phyloP scores from a whole-genome alignment of 2,888 invertebrate species.

The Hyles lineata region DNA sequence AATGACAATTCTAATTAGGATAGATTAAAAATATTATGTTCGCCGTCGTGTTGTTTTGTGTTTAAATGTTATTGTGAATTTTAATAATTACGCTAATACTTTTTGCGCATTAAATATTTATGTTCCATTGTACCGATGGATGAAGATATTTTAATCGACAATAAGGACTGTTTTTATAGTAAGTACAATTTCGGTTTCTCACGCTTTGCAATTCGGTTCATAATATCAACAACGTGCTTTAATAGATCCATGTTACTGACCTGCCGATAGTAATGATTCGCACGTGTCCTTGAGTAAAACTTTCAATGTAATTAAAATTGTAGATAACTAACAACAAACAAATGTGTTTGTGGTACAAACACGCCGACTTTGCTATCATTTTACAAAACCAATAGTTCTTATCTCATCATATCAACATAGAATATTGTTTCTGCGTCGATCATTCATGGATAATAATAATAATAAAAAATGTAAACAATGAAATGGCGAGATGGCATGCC shows the following conservation, averaged over 20 bases:
- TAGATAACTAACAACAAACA: conserved; percentile 31
- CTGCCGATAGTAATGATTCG: conserved; percentile 50
- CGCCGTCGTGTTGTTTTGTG: conserved; percentile 5
- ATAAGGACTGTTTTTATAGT: conserved; percentile 74
- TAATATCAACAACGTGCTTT: conserved; percentile 56
- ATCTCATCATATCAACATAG: not conserved
- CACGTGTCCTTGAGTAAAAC: conserved; percentile 59
- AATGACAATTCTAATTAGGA: not conserved
- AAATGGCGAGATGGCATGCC: too few relatives aligned
- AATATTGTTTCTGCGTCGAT: not conserved
- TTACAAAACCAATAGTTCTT: conserved; percentile 9
- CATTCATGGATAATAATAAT: not conserved
- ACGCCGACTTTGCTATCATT: not conserved
- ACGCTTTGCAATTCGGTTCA: conserved; percentile 35
- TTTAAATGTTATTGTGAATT: conserved; percentile 1
- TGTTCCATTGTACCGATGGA: conserved; percentile 70
- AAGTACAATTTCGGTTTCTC: conserved; percentile 45
- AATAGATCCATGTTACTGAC: conserved; percentile 56
- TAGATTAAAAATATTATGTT: conserved; percentile 30
- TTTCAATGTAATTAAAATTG: conserved; percentile 49
- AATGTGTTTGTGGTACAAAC: not conserved
- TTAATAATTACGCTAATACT: not conserved
- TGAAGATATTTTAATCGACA: conserved; percentile 69
- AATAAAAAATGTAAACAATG: not conserved
- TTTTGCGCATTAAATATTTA: not conserved